phyloP scores from a whole-genome alignment of 2,888 invertebrate genomes.

The Tiphia femorata region DNA sequence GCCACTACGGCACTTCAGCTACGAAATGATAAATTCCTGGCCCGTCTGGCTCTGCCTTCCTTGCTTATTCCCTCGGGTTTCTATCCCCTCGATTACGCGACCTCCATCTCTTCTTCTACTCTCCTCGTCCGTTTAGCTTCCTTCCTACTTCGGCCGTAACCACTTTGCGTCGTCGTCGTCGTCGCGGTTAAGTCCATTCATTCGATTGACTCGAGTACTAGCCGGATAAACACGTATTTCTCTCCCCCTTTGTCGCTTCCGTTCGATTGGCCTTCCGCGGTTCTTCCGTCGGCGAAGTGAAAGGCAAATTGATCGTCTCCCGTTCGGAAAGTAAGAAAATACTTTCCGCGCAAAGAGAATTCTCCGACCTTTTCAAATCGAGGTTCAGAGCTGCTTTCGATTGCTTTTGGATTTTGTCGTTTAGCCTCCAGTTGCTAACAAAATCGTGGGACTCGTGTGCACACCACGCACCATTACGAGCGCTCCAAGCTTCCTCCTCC shows the following conservation, averaged over 20 bases:
- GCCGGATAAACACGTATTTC: slow-evolving; percentile 26
- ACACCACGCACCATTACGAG: no score
- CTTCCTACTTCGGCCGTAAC: slow-evolving; percentile 21
- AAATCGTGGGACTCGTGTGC: no score
- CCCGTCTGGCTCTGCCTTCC: slow-evolving; percentile 33
- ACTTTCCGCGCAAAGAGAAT: background rate
- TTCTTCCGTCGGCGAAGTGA: background rate
- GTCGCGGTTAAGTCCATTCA: slow-evolving; percentile 29
- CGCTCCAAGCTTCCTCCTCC: no score
- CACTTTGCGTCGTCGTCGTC: slow-evolving; percentile 36
- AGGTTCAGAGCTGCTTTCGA: background rate
- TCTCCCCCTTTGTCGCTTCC: slow-evolving; percentile 25
- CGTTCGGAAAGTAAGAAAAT: background rate
- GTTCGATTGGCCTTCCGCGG: background rate
- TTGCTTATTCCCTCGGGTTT: background rate
- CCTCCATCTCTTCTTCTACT: background rate
- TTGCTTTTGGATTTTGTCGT: no score
- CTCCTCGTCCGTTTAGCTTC: background rate
- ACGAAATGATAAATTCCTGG: slow-evolving; percentile 63
- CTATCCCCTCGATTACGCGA: background rate
- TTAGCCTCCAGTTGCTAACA: no score
- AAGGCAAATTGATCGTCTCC: background rate
- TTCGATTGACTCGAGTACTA: slow-evolving; percentile 37
- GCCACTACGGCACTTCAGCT: slow-evolving; percentile 53
- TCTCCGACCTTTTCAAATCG: background rate